phyloP scores from a whole-genome alignment of 2,113 vertebrate genomes.

The Barnardius zonarius region DNA sequence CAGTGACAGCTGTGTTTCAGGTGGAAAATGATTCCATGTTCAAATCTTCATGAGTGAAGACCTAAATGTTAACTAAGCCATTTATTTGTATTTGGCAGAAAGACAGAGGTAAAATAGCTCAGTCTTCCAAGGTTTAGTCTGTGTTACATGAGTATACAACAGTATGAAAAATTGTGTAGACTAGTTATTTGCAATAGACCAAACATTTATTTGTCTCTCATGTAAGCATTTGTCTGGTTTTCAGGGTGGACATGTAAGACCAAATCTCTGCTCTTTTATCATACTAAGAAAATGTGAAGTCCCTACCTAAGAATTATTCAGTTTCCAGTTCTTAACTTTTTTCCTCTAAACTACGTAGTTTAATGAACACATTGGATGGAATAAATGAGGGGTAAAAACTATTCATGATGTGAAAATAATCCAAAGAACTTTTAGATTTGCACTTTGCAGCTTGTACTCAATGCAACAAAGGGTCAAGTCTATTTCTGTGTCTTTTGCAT shows the following conservation, averaged over 20 bases:
- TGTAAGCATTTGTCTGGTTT: slow-evolving; percentile 19
- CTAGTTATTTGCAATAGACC: background rate
- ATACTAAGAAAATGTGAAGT: background rate
- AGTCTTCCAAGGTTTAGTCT: background rate
- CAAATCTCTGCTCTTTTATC: background rate
- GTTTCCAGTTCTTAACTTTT: background rate
- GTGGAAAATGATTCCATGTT: background rate
- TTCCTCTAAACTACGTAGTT: background rate
- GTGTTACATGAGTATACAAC: background rate
- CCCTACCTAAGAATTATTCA: background rate
- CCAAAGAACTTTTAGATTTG: background rate
- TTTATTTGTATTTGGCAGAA: slow-evolving; percentile 5
- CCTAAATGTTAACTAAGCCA: background rate
- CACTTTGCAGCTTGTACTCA: background rate
- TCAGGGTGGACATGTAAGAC: background rate
- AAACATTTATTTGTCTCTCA: slow-evolving; percentile 34
- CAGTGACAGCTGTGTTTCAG: background rate
- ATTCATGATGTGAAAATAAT: background rate
- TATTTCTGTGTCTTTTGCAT: background rate
- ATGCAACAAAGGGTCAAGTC: background rate
- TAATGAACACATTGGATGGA: background rate
- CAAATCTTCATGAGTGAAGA: background rate
- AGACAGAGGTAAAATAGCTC: background rate
- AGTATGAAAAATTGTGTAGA: background rate
- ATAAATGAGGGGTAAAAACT: background rate